Conservation (phyloP, 2,888 invertebrate species). For the Uloborus plumipes region DNA sequence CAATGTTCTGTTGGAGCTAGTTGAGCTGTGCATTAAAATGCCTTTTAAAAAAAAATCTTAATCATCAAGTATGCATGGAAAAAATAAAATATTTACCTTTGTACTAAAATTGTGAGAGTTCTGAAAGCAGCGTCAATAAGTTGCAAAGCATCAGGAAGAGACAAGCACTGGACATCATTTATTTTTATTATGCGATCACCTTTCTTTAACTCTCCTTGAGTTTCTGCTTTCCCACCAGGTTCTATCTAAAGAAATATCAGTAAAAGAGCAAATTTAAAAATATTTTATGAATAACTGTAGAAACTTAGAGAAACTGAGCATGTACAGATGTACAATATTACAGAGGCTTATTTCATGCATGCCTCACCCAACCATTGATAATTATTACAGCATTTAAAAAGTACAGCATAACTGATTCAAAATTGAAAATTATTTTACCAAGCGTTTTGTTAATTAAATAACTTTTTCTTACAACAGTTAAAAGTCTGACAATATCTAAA, state of each 20-base stretch:
- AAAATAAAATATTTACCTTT: conserved; percentile 68
- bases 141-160: conserved; percentile 68
- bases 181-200: conserved; percentile 69
- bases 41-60: too few species aligned
- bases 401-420: too few species aligned
- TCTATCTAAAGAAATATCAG: conserved; percentile 65
- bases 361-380: too few species aligned
- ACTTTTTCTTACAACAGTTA: too few species aligned
- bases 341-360: too few species aligned
- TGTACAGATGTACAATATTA: too few species aligned
- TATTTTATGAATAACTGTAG: not conserved
- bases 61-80: not conserved
- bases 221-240: conserved; percentile 66
- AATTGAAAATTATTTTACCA: too few species aligned
- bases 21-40: too few species aligned
- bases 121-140: conserved; percentile 70
- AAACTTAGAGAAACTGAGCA: not conserved
- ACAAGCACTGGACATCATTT: conserved; percentile 69
- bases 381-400: too few species aligned
- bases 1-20: too few species aligned
- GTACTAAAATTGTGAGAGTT: conserved; percentile 69
- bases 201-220: conserved; percentile 65
- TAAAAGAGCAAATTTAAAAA: not conserved
- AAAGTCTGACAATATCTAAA: too few species aligned
- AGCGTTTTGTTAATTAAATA: too few species aligned